A percentile compares a stretch with the other conserved stretches of the same genome.
Evolutionary conservation across 2,797 vertebrate species (phyloP).

Genomic region (Fringilla coelebs): DNA sequence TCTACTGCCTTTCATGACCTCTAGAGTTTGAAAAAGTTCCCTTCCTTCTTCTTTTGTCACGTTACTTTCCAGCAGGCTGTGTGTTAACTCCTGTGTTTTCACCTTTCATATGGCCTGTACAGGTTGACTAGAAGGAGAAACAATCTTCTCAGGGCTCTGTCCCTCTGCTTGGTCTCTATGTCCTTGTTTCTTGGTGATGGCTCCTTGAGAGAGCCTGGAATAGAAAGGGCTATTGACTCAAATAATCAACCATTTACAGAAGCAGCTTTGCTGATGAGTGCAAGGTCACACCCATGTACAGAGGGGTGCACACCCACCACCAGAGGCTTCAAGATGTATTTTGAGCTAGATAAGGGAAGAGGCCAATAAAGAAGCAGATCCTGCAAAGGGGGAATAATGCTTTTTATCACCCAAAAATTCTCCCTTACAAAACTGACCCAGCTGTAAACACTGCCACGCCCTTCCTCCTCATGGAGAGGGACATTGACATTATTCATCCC

Average conservation of each 20-base stretch:
- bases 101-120: neutral
- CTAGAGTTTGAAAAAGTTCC: neutral
- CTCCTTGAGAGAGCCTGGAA: neutral
- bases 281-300: neutral
- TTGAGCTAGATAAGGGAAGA: neutral
- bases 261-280: neutral
- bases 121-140: neutral
- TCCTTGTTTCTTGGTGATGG: neutral
- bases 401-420: neutral
- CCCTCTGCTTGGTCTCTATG: neutral
- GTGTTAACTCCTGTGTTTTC: neutral
- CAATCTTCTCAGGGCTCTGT: neutral
- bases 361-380: neutral
- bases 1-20: neutral
- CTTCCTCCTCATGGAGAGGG: fast-evolving
- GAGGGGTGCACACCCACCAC: neutral
- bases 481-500: neutral
- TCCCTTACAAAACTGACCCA: neutral
- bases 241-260: too few species aligned
- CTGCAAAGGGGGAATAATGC: too few species aligned
- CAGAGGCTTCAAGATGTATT: neutral
- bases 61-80: neutral
- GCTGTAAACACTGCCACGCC: neutral
- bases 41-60: neutral
- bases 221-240: neutral